A percentile compares a stretch with the other conserved stretches of the same genome.
phyloP scores from a whole-genome alignment of 2,113 vertebrate species.

The Nannospalax galili region DNA sequence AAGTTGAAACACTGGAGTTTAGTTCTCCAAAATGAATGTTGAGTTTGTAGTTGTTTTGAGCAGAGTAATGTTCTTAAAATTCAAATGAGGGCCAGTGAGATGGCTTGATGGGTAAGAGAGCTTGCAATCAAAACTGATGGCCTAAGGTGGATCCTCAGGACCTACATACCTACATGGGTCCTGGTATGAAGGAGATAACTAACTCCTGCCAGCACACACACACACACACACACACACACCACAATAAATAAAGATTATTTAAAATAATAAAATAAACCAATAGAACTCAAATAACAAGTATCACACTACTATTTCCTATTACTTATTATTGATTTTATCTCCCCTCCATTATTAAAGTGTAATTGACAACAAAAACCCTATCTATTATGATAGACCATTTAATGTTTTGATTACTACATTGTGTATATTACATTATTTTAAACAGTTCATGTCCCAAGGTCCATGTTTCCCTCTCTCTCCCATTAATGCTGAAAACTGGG shows the following conservation, averaged over 20 bases:
- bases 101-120: neutral
- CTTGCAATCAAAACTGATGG: neutral
- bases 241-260: neutral
- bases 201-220: neutral
- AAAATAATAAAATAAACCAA: neutral
- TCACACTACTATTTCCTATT: neutral
- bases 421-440: constrained; percentile 29
- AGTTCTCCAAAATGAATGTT: neutral
- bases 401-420: neutral
- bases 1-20: constrained; percentile 51
- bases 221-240: neutral
- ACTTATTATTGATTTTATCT: neutral
- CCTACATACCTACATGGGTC: too few relatives aligned
- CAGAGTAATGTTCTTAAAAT: neutral
- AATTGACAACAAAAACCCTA: neutral
- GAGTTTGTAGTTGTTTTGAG: constrained; percentile 31
- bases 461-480: neutral
- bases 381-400: neutral
- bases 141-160: neutral
- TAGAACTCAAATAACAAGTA: neutral
- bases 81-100: neutral
- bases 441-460: neutral
- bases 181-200: neutral
- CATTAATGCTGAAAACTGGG: neutral
- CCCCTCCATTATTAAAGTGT: neutral